phyloP scores from a whole-genome alignment of 2,888 invertebrate genomes.

The Masnerella sp. region DNA sequence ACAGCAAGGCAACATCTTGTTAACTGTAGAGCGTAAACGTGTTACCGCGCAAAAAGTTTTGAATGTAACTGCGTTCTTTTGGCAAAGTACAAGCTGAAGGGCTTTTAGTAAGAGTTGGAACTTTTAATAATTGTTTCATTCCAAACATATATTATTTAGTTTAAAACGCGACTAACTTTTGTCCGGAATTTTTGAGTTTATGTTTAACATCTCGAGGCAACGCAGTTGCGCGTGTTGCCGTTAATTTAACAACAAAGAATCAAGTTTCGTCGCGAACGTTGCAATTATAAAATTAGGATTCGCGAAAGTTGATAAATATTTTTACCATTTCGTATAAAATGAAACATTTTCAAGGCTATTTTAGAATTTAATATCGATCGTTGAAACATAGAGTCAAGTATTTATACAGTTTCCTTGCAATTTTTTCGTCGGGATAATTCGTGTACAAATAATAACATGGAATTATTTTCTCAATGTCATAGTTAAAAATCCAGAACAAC shows the following conservation, averaged over 20 bases:
- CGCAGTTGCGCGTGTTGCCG: neutral
- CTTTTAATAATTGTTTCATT: constrained; percentile 43
- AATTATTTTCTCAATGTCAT: too few species aligned
- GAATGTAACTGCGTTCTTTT: constrained; percentile 23
- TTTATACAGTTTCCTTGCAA: too few species aligned
- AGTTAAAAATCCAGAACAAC: too few species aligned
- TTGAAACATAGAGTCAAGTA: too few species aligned
- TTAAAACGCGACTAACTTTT: constrained; percentile 10
- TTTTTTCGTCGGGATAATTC: too few species aligned
- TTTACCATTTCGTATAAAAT: too few species aligned
- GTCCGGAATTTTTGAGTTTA: neutral
- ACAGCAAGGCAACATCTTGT: constrained; percentile 19
- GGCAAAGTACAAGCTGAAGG: constrained; percentile 6
- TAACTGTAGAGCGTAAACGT: constrained; percentile 30
- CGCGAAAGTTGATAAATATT: too few species aligned
- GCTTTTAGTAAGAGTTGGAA: constrained; percentile 26
- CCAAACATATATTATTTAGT: constrained; percentile 25
- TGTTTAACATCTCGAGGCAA: neutral
- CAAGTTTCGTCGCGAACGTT: too few species aligned
- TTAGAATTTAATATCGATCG: too few species aligned
- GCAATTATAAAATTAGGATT: too few species aligned
- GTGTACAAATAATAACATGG: too few species aligned
- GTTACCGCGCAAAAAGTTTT: constrained; percentile 37
- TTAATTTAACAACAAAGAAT: constrained; percentile 13
- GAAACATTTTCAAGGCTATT: too few species aligned